Evolutionary conservation across 2,888 invertebrate species (phyloP), one percentile per base, ranked within the genome.

Genomic region (Catonia carolina): DNA sequence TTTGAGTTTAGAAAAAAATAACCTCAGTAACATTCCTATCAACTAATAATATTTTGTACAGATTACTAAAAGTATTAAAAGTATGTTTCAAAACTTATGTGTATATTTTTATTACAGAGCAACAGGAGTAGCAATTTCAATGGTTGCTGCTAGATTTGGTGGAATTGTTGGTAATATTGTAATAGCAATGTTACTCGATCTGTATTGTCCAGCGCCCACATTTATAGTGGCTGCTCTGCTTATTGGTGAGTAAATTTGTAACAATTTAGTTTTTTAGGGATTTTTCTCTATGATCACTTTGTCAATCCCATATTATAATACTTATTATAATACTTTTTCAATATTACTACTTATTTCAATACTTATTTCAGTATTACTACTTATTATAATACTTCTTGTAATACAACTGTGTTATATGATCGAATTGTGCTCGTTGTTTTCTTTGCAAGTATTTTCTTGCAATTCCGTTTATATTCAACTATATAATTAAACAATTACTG

Each of bases 171-270:
- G 89, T 55, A 89, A 89, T 74, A 82, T 93, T 65, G 88, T 91
- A 58, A 94, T 95, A 67, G 94, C 94, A 23, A 83, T 86, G 61
- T 76, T 95, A 54, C 77, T 94, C 64, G 92, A 93, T 75, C 77
- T 84, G 64, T 89, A 89, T 74, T 95, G 94, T 75, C 90, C 91
- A 35, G 87, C 93, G 61, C 94, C 95, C 53, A 91, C 94, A 64
- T 89, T 94, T 73, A 87, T 93, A 64, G 91, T 94, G 49, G 91
- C 93, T 63, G 82, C 78, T 27, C 80, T 94, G 62, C 80, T 94
- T 62, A 86, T 88, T 66, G 82, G 77, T 76, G 62, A 66, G 65
- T 63, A 27, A 53, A 22, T 33, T 33, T 41, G 37, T 35, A 8
- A n/a, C n/a, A n/a, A n/a, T n/a, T n/a, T 7, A 7, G 12, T 6